Evolutionary conservation across 2,113 vertebrate species (phyloP), one percentile per base, ranked within the genome.

Genomic region (Petroica traversi): DNA sequence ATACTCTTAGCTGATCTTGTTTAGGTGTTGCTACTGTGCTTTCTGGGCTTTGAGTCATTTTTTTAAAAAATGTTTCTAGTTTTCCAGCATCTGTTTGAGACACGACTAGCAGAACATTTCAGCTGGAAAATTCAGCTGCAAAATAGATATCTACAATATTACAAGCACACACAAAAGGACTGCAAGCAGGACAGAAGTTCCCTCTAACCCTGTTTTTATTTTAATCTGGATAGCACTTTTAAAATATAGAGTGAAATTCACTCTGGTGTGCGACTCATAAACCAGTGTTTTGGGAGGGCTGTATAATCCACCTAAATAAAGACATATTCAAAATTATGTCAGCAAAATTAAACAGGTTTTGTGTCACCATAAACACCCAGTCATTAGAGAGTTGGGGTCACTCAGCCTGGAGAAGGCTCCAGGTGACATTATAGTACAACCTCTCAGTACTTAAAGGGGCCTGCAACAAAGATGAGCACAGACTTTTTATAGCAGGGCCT

Each of bases 31-130:
- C 46, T 86, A 54, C 26, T 68, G 40, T 88, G 86, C 51, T 81
- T 92, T 81, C 40, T 29, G 57, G 57, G 46, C 68, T 88, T 96
- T 88, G 61, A 94, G 68, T 78, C 22, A 78, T 83, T 86, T 73
- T 73, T 58, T 43, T 0, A 14, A 75, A 74, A 76, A 74, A 54
- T 33, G 18, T 94, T 90, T 88, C 46, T 67, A 19, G 24, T 80
- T 94, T 92, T 86, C 40, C 63, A 81, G 55, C 59, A 80, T 76
- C 71, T 77, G 58, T 83, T 92, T 93, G 46, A 88, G 76, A 88
- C 72, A 69, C 45, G 51, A 93, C 24, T 73, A 79, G 74, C 38
- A 69, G 75, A 85, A 90, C 22, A 25, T 48, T 90, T 91, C 63
- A 77, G 46, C 58, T 73, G n/a, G 51, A 64, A 84, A 82, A 85